Evolutionary conservation across 2,888 invertebrate species (phyloP).

Genomic region (Pristionchus exspectatus): DNA sequence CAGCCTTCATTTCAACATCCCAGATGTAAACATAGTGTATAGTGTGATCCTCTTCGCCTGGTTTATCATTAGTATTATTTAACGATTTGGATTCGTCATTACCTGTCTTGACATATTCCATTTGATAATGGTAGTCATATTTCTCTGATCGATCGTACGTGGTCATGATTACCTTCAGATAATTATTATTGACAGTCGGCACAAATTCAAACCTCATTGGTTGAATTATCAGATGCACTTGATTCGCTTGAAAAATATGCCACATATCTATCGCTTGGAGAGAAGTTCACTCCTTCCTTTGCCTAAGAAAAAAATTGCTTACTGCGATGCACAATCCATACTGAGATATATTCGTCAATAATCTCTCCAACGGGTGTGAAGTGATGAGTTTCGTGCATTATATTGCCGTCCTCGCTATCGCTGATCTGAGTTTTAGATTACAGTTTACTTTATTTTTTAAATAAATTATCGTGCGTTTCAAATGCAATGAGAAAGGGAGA

Average conservation of each 20-base stretch:
- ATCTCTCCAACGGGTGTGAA: neutral
- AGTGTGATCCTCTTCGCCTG: neutral
- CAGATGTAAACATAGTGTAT: slow-evolving; percentile 1
- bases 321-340: too few relatives aligned
- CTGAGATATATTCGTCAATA: neutral
- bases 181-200: too few relatives aligned
- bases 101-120: neutral
- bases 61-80: too few relatives aligned
- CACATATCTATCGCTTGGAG: neutral
- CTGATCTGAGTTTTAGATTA: too few relatives aligned
- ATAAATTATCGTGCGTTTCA: too few relatives aligned
- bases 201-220: neutral
- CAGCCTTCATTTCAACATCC: neutral
- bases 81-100: too few relatives aligned
- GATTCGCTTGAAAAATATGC: neutral
- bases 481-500: too few relatives aligned
- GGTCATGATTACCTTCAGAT: neutral
- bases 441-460: too few relatives aligned
- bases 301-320: neutral
- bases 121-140: neutral
- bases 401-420: too few relatives aligned
- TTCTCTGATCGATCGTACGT: neutral
- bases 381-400: neutral
- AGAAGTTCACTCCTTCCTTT: neutral
- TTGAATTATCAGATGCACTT: neutral